phyloP scores from a whole-genome alignment of 2,797 vertebrate genomes.

The Megalops cyprinoides region DNA sequence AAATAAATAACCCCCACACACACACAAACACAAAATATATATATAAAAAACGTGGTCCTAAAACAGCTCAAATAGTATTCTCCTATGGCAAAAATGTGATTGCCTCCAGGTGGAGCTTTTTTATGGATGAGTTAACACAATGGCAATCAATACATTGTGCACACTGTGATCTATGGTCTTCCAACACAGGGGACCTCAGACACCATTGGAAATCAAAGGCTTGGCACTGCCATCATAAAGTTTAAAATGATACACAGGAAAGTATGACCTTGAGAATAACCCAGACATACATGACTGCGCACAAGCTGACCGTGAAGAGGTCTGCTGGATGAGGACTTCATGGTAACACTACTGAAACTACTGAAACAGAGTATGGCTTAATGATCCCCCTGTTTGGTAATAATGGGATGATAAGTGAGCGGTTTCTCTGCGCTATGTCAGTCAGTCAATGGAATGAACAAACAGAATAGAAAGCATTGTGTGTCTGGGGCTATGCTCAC shows the following conservation, averaged over 20 bases:
- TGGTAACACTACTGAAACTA: neutral
- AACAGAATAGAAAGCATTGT: conserved; percentile 9
- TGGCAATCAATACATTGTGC: neutral
- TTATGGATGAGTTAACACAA: too few species aligned
- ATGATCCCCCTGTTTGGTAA: neutral
- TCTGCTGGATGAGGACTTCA: neutral
- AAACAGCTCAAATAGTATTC: too few species aligned
- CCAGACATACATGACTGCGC: neutral
- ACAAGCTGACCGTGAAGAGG: neutral
- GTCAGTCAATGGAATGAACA: conserved; percentile 11
- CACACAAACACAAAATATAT: too few species aligned
- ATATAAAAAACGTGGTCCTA: too few species aligned
- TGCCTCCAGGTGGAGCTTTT: neutral
- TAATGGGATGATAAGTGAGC: neutral
- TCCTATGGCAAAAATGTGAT: neutral
- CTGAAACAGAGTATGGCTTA: neutral
- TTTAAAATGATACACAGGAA: neutral
- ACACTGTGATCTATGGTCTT: neutral
- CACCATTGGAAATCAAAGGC: neutral
- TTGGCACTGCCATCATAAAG: neutral
- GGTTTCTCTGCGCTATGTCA: neutral
- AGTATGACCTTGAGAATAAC: neutral
- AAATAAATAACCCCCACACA: too few species aligned
- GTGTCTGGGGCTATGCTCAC: neutral
- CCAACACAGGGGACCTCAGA: neutral